These are phyloP conservation scores for Tanypteryx hageni DNA, from an alignment of 2,888 invertebrate species.

Conservation along the genomic window DNA sequence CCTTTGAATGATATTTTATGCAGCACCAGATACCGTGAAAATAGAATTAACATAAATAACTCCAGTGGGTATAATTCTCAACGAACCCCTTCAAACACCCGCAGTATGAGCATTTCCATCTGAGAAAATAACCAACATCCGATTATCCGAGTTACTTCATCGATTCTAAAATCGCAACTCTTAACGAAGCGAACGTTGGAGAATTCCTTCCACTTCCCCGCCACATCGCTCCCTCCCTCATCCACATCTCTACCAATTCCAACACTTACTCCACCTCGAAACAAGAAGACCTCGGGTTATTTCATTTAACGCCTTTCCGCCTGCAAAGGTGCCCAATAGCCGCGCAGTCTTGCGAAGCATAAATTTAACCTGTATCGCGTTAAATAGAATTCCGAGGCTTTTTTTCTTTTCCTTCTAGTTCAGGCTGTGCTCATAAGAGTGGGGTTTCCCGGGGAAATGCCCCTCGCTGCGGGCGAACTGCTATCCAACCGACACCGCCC, in stretches of 20 bases:
- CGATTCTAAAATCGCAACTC: too few species aligned
- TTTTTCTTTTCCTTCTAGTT: background rate
- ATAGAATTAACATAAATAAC: too few species aligned
- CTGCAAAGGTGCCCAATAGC: slow-evolving; percentile 35
- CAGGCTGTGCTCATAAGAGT: background rate
- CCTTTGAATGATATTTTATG: too few species aligned
- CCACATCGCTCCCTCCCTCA: background rate
- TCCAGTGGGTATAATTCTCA: too few species aligned
- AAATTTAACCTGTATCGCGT: slow-evolving; percentile 47
- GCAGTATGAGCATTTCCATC: too few species aligned
- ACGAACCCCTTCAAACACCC: too few species aligned
- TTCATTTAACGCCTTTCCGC: slow-evolving; percentile 31
- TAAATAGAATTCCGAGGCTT: background rate
- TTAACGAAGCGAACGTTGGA: background rate
- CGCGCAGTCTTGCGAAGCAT: background rate
- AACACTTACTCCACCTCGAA: background rate
- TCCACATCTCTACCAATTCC: background rate
- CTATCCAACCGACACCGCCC: background rate
- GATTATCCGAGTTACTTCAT: too few species aligned
- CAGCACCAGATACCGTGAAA: too few species aligned
- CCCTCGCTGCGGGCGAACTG: background rate
- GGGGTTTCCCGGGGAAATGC: slow-evolving; percentile 25
- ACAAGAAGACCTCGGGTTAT: slow-evolving; percentile 20
- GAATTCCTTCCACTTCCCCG: background rate
- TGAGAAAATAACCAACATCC: too few species aligned